These are phyloP conservation scores for Willisornis vidua DNA, from an alignment of 2,113 vertebrate genomes.

Conservation along the genomic window DNA sequence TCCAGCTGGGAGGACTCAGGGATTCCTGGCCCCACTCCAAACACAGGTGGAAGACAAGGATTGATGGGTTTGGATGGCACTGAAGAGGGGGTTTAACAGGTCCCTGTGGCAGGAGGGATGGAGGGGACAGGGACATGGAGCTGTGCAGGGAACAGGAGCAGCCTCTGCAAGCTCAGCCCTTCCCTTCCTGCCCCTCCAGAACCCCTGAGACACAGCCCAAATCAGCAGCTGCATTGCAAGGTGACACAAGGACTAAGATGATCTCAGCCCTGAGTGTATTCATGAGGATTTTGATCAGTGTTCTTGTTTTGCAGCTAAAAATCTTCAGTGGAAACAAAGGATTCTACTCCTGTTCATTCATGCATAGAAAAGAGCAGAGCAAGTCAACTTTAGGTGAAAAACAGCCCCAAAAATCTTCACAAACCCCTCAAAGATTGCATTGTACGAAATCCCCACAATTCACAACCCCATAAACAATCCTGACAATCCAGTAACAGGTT, in stretches of 20 bases:
- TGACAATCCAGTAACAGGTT: not conserved
- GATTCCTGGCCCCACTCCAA: not conserved
- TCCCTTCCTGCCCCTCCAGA: not conserved
- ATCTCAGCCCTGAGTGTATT: accelerated
- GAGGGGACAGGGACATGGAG: not conserved
- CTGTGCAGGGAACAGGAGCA: not conserved
- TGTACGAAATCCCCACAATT: not conserved
- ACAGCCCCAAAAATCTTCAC: not conserved
- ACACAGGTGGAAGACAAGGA: not conserved
- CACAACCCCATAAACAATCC: not conserved
- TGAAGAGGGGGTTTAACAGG: not conserved
- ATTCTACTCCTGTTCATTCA: not conserved
- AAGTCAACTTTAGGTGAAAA: not conserved
- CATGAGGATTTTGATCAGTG: not conserved
- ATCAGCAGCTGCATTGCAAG: not conserved
- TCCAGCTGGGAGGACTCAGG: not conserved
- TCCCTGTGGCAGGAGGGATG: not conserved
- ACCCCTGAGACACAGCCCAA: not conserved
- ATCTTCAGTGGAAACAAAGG: not conserved
- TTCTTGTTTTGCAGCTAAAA: not conserved
- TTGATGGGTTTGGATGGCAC: not conserved
- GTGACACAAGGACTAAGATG: not conserved
- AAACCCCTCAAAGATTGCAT: not conserved
- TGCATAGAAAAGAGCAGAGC: not conserved
- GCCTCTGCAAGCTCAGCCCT: not conserved